phyloP scores from a whole-genome alignment of 1,140 invertebrate species.

The Calliopsis andreniformis region DNA sequence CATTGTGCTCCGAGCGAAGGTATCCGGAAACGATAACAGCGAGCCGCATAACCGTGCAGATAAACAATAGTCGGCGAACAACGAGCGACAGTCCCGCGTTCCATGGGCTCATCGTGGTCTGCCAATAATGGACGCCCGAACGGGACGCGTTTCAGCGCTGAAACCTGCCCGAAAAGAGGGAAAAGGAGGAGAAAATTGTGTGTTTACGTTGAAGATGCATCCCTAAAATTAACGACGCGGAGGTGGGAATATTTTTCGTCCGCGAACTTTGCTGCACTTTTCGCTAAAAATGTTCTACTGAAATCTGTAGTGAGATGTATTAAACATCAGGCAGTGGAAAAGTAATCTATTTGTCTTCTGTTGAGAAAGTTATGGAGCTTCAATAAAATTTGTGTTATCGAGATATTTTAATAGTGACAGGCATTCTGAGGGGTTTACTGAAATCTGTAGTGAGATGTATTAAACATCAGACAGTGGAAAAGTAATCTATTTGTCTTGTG shows the following conservation, averaged over 20 bases:
- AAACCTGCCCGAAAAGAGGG: neutral
- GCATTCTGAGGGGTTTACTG: no score
- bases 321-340: no score
- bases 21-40: constrained; percentile 50
- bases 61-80: constrained; percentile 51
- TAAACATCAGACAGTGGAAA: no score
- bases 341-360: no score
- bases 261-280: no score
- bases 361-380: no score
- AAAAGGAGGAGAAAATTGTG: neutral
- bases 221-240: neutral
- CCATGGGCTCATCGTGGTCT: constrained; percentile 16
- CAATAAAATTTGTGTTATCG: no score
- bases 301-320: no score
- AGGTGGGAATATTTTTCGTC: constrained; percentile 3
- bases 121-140: constrained; percentile 37
- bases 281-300: no score
- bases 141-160: constrained; percentile 8
- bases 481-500: no score
- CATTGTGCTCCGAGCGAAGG: constrained; percentile 32
- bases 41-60: constrained; percentile 42
- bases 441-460: no score
- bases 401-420: no score
- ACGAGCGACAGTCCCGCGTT: constrained; percentile 24
- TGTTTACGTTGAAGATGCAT: neutral